A percentile compares a stretch with the other conserved stretches of the same genome.
Evolutionary conservation across 2,113 vertebrate genomes (phyloP).

Genomic region (Vulpes lagopus): DNA sequence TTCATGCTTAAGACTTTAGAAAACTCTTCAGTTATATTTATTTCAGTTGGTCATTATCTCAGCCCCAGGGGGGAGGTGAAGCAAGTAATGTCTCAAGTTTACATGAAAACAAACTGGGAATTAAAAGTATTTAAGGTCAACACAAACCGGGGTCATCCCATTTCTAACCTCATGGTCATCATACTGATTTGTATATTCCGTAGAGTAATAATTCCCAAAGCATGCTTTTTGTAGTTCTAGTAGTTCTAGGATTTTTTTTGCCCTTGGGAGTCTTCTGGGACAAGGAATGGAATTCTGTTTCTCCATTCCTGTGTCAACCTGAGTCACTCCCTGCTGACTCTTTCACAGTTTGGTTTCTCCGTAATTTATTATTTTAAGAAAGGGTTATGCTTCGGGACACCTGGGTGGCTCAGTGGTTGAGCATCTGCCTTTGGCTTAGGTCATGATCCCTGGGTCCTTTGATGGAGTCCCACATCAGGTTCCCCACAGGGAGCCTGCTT

Average conservation of each 20-base stretch:
- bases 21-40: not conserved
- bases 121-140: not conserved
- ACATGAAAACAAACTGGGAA: not conserved
- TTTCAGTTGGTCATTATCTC: not conserved
- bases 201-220: not conserved
- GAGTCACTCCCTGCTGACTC: not conserved
- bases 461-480: too few relatives aligned
- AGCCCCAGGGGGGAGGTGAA: not conserved
- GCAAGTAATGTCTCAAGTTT: not conserved
- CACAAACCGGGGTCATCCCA: not conserved
- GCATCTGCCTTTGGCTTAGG: too few relatives aligned
- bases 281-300: not conserved
- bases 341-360: not conserved
- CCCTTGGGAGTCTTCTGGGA: not conserved
- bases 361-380: slow-evolving; percentile 36
- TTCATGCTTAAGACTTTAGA: not conserved
- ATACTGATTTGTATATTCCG: not conserved
- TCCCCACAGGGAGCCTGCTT: too few relatives aligned
- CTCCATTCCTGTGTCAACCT: not conserved
- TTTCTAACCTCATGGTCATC: not conserved
- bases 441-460: too few relatives aligned
- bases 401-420: too few relatives aligned
- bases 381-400: not conserved
- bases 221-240: not conserved
- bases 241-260: not conserved